Base-by-base conservation (phyloP, 2,113 vertebrate species). In the Leuciscus idus region DNA sequence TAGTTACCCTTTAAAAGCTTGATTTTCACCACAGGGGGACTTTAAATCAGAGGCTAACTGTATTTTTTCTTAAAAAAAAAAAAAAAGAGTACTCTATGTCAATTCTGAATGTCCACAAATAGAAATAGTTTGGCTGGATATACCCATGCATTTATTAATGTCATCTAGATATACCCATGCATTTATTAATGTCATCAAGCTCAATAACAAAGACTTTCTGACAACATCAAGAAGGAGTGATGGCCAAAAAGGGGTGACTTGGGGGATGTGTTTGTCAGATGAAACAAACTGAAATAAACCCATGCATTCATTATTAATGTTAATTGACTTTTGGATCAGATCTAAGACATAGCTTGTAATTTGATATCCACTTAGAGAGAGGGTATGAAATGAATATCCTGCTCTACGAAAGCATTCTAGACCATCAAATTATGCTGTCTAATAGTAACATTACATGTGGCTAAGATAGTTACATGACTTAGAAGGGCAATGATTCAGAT, bases 281-380 rank as follows among this genome's bases (percentile, higher is more conserved):
- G 68, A 83, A 86, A 86, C 82, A 85, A 81, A 89, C 85, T 85
- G 83, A 87, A 83, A 83, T 59, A 59, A 82, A 59, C 66, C 46
- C 62, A 23, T 36, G 74, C 86, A 94, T 96, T 91, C 90, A 95
- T 96, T 94, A 95, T 95, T 96, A 91, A 96, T 95, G 89, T 91
- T 94, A 93, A 95, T 94, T 94, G 93, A 94, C 93, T 91, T 21
- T 81, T 59, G 89, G 90, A 93, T 92, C 93, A 93, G 91, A 90
- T 94, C 92, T 93, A 91, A 89, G 92, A 92, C 87, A 87, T 90
- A 91, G 90, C 89, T 91, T 92, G 94, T 92, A 94, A 95, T 90
- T 85, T 90, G 90, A 95, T 91, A 83, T 91, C 93, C 90, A 84
- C 85, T 66, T 89, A 74, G 86, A 89, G 90, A 74, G 86, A 89